Conservation (phyloP, 1,140 invertebrate species). For the Hetaerina americana region DNA sequence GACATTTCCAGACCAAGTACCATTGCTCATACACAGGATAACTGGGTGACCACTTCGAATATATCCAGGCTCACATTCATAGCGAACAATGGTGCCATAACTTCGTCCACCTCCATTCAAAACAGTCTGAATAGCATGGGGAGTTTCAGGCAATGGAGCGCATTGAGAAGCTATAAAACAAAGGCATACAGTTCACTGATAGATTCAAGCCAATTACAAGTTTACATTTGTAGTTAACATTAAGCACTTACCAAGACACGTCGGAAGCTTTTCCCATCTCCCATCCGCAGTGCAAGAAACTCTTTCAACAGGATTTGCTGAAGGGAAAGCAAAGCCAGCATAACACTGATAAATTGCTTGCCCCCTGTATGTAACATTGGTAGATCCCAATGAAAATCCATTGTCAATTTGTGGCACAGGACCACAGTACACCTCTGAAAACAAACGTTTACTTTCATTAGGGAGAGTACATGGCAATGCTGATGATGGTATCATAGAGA, state of each 20-base stretch:
- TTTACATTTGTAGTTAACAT: conserved; percentile 11
- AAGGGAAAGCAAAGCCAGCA: conserved; percentile 87
- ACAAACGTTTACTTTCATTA: too few relatives aligned
- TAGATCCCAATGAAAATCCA: conserved; percentile 88
- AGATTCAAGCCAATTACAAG: too few relatives aligned
- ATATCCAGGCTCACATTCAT: conserved; percentile 89
- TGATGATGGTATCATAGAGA: too few relatives aligned
- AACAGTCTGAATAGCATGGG: conserved; percentile 74
- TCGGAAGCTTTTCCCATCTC: conserved; percentile 80
- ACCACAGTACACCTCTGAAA: conserved; percentile 85
- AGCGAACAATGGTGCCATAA: conserved; percentile 89
- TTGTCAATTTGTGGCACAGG: conserved; percentile 96
- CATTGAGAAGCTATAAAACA: conserved; percentile 71
- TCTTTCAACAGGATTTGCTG: conserved; percentile 72
- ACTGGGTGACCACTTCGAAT: conserved; percentile 75
- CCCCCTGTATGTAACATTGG: conserved; percentile 87
- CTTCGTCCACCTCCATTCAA: conserved; percentile 87
- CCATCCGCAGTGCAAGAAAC: conserved; percentile 80
- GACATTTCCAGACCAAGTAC: conserved; percentile 87
- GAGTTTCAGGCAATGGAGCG: conserved; percentile 72
- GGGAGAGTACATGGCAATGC: too few relatives aligned
- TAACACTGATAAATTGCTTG: conserved; percentile 93
- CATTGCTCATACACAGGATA: conserved; percentile 89
- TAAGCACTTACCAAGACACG: conserved; percentile 57
- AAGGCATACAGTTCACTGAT: too few relatives aligned